Conservation (phyloP, 2,888 invertebrate genomes). For the Acanthosepion lycidas region DNA sequence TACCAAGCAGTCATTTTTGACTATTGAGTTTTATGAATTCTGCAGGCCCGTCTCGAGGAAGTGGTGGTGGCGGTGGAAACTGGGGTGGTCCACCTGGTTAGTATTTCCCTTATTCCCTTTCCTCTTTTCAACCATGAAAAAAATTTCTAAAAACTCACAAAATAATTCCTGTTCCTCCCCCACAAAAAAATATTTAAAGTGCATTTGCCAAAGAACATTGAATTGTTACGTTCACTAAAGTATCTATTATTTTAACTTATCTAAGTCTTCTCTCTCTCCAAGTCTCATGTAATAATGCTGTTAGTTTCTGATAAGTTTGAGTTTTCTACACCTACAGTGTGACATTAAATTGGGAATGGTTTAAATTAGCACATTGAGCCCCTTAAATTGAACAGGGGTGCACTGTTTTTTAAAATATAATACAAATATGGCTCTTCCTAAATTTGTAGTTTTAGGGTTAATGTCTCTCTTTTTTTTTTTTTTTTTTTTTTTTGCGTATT, state of each 20-base stretch:
- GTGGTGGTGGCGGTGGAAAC: conserved; percentile 70
- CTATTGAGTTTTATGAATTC: background rate
- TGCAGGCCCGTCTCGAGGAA: conserved; percentile 72
- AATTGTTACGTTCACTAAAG: too few relatives aligned
- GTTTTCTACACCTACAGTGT: too few relatives aligned
- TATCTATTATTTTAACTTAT: too few relatives aligned
- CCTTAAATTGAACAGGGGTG: too few relatives aligned
- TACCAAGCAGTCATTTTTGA: background rate
- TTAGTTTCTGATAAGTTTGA: too few relatives aligned
- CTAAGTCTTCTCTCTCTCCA: too few relatives aligned
- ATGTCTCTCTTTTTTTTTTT: background rate
- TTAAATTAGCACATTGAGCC: too few relatives aligned
- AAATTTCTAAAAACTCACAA: background rate
- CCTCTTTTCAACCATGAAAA: background rate
- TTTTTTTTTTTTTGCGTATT: background rate
- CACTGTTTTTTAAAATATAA: too few relatives aligned
- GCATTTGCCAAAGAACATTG: background rate
- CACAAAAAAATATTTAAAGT: background rate
- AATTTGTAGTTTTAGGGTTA: background rate
- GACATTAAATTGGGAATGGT: too few relatives aligned
- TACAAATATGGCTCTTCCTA: too few relatives aligned
- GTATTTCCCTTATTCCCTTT: conserved; percentile 54
- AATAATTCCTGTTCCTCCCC: background rate
- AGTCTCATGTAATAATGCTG: too few relatives aligned
- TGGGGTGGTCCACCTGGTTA: conserved; percentile 71